phyloP scores from a whole-genome alignment of 2,113 vertebrate species.

The Cettia cetti region DNA sequence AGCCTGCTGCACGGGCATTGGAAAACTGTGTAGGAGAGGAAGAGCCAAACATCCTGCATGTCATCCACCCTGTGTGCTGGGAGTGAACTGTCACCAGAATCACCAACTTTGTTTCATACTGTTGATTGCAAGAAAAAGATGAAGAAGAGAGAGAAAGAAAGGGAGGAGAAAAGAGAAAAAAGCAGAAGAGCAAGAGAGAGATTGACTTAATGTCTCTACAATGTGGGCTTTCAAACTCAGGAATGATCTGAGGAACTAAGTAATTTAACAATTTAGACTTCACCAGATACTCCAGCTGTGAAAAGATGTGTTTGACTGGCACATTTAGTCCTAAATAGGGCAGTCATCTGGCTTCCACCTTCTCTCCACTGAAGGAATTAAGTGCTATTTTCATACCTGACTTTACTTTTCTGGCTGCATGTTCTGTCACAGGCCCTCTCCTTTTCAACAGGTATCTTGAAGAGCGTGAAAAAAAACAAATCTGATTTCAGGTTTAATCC shows the following conservation, averaged over 20 bases:
- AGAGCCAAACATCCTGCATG: background rate
- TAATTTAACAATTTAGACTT: background rate
- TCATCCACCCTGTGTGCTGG: background rate
- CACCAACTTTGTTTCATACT: background rate
- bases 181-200: background rate
- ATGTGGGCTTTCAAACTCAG: background rate
- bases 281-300: background rate
- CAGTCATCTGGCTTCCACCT: background rate
- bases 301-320: background rate
- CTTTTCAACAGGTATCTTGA: conserved; percentile 59
- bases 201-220: background rate
- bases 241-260: background rate
- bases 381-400: conserved; percentile 69
- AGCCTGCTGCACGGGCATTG: background rate
- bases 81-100: background rate
- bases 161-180: background rate
- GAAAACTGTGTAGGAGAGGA: background rate
- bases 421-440: conserved; percentile 47
- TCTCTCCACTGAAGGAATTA: background rate
- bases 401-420: conserved; percentile 69
- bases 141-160: background rate
- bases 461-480: background rate
- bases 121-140: background rate
- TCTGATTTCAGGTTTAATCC: background rate
- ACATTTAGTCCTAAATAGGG: background rate